These are phyloP conservation scores for Callionymus lyra DNA, from an alignment of 2,113 vertebrate species.

Conservation along the genomic window DNA sequence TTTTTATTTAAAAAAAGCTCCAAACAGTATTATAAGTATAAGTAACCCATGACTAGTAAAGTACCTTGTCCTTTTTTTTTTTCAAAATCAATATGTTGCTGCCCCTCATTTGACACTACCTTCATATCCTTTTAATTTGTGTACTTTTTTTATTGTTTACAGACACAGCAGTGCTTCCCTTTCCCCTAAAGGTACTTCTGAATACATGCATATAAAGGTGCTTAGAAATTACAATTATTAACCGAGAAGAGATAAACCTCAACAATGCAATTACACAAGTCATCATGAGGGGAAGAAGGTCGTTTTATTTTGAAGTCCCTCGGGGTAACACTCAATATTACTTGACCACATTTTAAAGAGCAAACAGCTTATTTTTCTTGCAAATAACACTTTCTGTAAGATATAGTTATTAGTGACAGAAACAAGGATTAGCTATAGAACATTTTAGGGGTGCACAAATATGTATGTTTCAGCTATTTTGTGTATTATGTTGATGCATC, in stretches of 20 bases:
- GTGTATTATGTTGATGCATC: no score
- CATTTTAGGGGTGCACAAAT: no score
- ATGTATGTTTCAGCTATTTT: no score
- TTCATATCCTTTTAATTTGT: conserved; percentile 35
- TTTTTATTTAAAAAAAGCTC: no score
- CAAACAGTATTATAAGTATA: no score
- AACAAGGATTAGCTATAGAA: no score
- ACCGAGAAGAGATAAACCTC: conserved; percentile 50
- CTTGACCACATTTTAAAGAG: conserved; percentile 5
- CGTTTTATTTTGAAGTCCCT: conserved; percentile 64
- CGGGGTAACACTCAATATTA: conserved; percentile 49
- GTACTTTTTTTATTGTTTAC: conserved; percentile 53
- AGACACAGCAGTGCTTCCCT: conserved; percentile 29
- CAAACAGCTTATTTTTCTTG: no score
- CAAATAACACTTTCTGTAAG: no score
- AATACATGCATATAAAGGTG: conserved; percentile 59
- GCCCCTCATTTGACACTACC: conserved; percentile 23
- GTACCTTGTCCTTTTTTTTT: no score
- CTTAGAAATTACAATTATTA: conserved; percentile 60
- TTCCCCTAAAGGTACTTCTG: conserved; percentile 59
- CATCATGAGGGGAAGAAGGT: conserved; percentile 51
- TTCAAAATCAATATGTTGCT: conserved; percentile 15
- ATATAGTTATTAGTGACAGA: no score
- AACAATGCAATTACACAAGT: conserved; percentile 53
- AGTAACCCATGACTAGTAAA: no score